phyloP scores from a whole-genome alignment of 2,797 vertebrate species.

The Avahi laniger region DNA sequence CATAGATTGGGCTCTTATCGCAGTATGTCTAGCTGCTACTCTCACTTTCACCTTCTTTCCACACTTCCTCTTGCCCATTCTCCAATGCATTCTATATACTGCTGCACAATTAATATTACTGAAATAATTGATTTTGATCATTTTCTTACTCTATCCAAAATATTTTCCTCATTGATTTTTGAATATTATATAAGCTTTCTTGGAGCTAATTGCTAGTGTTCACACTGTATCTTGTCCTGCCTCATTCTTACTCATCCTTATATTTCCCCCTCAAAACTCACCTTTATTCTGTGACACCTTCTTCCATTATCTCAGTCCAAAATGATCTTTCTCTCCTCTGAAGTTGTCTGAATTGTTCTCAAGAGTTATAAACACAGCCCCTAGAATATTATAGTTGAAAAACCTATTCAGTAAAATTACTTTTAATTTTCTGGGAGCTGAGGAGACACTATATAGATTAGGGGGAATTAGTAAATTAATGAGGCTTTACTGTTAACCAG shows the following conservation, averaged over 20 bases:
- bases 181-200: neutral
- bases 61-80: too few species aligned
- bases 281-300: neutral
- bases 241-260: neutral
- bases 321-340: neutral
- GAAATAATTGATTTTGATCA: too few species aligned
- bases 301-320: neutral
- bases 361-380: too few species aligned
- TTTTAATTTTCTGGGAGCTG: neutral
- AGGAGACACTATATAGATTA: neutral
- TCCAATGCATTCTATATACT: fast-evolving
- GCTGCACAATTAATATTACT: fast-evolving
- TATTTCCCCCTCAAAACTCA: neutral
- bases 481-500: neutral
- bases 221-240: fast-evolving
- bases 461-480: neutral
- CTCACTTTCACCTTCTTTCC: neutral
- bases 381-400: neutral
- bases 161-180: neutral
- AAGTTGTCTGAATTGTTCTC: neutral
- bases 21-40: too few species aligned
- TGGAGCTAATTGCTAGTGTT: too few species aligned
- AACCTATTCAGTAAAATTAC: neutral
- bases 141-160: neutral
- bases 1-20: neutral